Conservation (phyloP, 2,888 invertebrate genomes). For the Philhelius pedissequus region DNA sequence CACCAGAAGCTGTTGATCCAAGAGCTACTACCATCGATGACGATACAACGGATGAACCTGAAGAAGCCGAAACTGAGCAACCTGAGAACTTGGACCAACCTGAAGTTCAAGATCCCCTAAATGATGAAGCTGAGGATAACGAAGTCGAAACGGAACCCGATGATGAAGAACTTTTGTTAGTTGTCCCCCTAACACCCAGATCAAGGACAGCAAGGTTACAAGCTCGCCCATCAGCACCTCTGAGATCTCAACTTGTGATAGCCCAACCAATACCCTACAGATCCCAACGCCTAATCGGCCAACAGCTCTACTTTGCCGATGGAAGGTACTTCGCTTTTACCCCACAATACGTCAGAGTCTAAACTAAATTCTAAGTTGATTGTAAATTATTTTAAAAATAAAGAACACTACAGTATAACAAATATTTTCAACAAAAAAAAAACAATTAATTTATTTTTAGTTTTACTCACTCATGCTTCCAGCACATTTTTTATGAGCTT, state of each 20-base stretch:
- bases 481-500: constrained; percentile 36
- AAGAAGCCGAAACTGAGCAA: constrained; percentile 6
- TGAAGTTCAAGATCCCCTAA: constrained; percentile 15
- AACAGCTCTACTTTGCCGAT: constrained; percentile 42
- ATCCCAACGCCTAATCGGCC: constrained; percentile 34
- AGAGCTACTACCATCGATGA: not conserved
- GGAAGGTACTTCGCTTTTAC: constrained; percentile 45
- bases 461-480: not conserved
- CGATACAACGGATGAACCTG: constrained; percentile 2
- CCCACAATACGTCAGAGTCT: constrained; percentile 40
- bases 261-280: constrained; percentile 4
- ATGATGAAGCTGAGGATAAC: constrained; percentile 43
- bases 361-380: constrained; percentile 20
- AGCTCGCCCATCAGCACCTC: not conserved
- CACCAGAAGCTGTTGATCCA: constrained; percentile 69
- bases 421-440: constrained; percentile 13
- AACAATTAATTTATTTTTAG: constrained; percentile 57
- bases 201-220: constrained; percentile 23
- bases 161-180: constrained; percentile 32
- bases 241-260: constrained; percentile 4
- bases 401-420: not conserved
- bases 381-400: constrained; percentile 48
- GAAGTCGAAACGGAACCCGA: constrained; percentile 28
- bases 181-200: constrained; percentile 14
- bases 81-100: constrained; percentile 22